phyloP scores from a whole-genome alignment of 2,888 invertebrate species.

The Hipparchia semele region DNA sequence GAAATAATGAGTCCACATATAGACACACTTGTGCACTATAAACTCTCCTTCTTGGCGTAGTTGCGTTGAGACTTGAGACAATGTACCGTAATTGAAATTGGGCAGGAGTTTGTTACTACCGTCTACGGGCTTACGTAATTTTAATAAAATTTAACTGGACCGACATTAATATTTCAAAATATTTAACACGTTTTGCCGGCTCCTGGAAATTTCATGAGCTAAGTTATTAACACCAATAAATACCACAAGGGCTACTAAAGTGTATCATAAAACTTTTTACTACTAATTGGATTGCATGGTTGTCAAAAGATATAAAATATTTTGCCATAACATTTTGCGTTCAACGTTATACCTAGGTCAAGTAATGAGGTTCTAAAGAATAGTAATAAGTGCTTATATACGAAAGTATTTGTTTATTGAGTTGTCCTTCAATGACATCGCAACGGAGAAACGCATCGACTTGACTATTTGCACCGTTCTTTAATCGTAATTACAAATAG shows the following conservation, averaged over 20 bases:
- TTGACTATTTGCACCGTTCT: no score
- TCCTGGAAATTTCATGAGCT: conserved; percentile 14
- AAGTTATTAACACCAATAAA: conserved; percentile 10
- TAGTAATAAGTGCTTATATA: neutral
- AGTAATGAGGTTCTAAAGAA: conserved; percentile 1
- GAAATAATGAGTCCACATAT: no score
- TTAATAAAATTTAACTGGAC: neutral
- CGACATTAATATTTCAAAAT: neutral
- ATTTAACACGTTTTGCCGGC: conserved; percentile 9
- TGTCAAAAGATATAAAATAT: neutral
- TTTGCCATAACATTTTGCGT: neutral
- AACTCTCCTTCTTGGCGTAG: no score
- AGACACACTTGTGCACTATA: no score
- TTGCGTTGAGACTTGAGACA: no score
- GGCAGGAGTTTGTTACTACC: no score
- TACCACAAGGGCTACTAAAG: conserved; percentile 14
- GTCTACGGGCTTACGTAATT: no score
- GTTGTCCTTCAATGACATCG: no score
- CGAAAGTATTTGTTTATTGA: no score
- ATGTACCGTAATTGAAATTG: no score
- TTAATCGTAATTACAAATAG: no score
- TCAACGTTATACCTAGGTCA: neutral
- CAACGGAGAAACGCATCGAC: no score
- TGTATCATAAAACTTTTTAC: conserved; percentile 17
- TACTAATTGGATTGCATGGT: conserved; percentile 22